phyloP scores from a whole-genome alignment of 2,888 invertebrate genomes.

The Falcaria lacertinaria region DNA sequence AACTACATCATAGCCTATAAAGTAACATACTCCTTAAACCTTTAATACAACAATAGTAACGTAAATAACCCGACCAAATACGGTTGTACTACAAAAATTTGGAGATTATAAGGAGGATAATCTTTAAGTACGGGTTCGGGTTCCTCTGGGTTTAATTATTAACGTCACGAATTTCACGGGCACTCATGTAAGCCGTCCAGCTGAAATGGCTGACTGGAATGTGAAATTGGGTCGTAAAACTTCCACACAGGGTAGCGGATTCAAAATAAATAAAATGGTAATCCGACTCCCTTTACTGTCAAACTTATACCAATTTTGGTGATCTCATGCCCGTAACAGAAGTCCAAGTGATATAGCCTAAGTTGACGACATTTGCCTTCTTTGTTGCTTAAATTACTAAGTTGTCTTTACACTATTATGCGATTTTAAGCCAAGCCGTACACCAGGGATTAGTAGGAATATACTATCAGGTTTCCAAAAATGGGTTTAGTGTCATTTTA shows the following conservation, averaged over 20 bases:
- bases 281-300: slow-evolving; percentile 42
- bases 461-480: too few relatives aligned
- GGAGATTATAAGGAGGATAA: not conserved
- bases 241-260: slow-evolving; percentile 16
- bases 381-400: slow-evolving; percentile 2
- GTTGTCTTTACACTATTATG: too few relatives aligned
- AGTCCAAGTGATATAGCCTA: slow-evolving; percentile 28
- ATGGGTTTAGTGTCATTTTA: too few relatives aligned
- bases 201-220: slow-evolving; percentile 24
- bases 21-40: too few relatives aligned
- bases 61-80: too few relatives aligned
- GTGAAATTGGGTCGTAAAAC: slow-evolving; percentile 21
- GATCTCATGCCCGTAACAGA: slow-evolving; percentile 15
- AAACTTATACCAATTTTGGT: slow-evolving; percentile 38
- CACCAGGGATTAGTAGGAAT: too few relatives aligned
- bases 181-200: slow-evolving; percentile 19
- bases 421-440: too few relatives aligned
- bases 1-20: too few relatives aligned
- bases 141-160: slow-evolving; percentile 10
- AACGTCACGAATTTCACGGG: slow-evolving; percentile 21
- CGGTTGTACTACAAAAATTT: not conserved
- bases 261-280: slow-evolving; percentile 49
- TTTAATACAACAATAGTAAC: too few relatives aligned
- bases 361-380: slow-evolving; percentile 16
- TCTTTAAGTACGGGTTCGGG: slow-evolving; percentile 1